Conservation (phyloP, 35 echinoderm and acorn worm genomes). For the Eucidaris tribuloides region DNA sequence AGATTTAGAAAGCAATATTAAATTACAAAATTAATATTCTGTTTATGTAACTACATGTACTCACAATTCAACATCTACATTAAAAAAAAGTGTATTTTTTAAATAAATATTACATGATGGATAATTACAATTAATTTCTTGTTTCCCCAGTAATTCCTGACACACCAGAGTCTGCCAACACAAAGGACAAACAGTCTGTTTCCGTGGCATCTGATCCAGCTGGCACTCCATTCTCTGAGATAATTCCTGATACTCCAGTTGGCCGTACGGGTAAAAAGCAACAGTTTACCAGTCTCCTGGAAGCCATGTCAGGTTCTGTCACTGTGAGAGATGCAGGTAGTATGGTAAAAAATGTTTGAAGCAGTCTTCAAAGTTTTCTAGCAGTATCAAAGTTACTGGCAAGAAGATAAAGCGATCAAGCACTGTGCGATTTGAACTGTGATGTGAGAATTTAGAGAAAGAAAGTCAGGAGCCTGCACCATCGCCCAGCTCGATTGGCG, state of each 20-base stretch:
- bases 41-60: background rate
- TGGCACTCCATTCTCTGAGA: too few species aligned
- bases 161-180: background rate
- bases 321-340: background rate
- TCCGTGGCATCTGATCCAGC: too few species aligned
- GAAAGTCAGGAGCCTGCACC: background rate
- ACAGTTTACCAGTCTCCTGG: background rate
- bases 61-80: background rate
- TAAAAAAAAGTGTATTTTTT: background rate
- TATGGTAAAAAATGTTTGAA: background rate
- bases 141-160: slow-evolving; percentile 4
- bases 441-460: background rate
- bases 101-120: background rate
- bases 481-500: too few species aligned
- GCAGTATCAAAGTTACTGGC: background rate
- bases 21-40: background rate
- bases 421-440: background rate
- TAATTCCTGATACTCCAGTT: too few species aligned
- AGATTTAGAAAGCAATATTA: background rate
- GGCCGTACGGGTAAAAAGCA: too few species aligned
- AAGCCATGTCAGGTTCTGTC: background rate
- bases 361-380: background rate
- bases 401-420: background rate
- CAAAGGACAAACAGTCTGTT: too few species aligned
- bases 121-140: background rate